Conservation (phyloP, 2,113 vertebrate species). For the Leucopsar rothschildi region DNA sequence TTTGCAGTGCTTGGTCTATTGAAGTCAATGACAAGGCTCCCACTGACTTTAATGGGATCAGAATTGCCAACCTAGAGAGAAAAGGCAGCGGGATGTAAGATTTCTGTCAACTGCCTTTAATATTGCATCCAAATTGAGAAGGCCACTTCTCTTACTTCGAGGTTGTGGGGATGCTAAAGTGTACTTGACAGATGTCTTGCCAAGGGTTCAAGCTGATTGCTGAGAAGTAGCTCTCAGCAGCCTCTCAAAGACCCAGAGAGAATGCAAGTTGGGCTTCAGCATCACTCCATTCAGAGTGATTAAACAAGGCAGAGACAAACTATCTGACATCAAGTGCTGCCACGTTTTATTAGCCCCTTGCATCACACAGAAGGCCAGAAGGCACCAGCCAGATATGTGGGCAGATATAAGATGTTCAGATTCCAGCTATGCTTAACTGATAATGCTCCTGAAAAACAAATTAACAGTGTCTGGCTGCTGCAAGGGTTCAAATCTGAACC, state of each 20-base stretch:
- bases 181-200: conserved; percentile 53
- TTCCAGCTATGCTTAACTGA: not conserved
- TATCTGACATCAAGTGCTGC: conserved; percentile 42
- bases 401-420: not conserved
- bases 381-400: conserved; percentile 10
- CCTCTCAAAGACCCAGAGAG: not conserved
- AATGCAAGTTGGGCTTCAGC: conserved; percentile 30
- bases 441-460: not conserved
- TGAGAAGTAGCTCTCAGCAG: conserved; percentile 43
- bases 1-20: not conserved
- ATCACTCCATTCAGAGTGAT: conserved; percentile 43
- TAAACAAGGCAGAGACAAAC: conserved; percentile 57
- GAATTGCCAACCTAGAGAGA: not conserved
- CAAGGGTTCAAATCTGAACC: not conserved
- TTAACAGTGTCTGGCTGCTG: not conserved
- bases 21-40: conserved; percentile 2
- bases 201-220: conserved; percentile 20
- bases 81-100: not conserved
- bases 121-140: conserved; percentile 16
- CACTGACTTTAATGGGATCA: conserved; percentile 5
- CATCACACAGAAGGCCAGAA: not conserved
- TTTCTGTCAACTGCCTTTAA: conserved; percentile 36
- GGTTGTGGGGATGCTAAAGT: not conserved
- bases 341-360: conserved; percentile 39
- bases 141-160: conserved; percentile 12